phyloP scores from a whole-genome alignment of 1,140 invertebrate species.

The Carcinoscorpius rotundicauda region DNA sequence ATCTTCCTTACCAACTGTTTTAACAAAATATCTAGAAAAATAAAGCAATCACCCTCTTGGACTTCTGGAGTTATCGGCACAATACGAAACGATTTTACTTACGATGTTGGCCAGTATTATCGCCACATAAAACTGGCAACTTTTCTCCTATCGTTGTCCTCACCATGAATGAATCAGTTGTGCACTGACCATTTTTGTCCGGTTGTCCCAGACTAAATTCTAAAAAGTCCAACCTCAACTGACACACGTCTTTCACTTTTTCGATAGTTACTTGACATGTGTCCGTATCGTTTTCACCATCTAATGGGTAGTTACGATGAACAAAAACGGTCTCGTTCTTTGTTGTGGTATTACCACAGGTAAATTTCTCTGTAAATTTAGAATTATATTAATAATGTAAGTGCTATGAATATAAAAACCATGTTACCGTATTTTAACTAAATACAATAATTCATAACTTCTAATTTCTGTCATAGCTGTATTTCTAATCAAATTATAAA shows the following conservation, averaged over 20 bases:
- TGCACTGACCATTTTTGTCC: constrained; percentile 53
- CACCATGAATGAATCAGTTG: constrained; percentile 54
- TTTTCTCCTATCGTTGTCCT: constrained; percentile 48
- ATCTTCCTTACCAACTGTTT: too few relatives aligned
- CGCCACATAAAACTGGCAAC: constrained; percentile 57
- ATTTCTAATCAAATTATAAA: too few relatives aligned
- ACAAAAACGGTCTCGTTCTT: constrained; percentile 73
- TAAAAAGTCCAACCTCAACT: constrained; percentile 63
- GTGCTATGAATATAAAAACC: not conserved
- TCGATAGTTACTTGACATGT: constrained; percentile 55
- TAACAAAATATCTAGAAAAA: too few relatives aligned
- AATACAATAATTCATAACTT: too few relatives aligned
- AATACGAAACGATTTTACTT: constrained; percentile 28
- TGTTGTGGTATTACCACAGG: constrained; percentile 56
- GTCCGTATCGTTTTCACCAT: constrained; percentile 48
- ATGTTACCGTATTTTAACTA: too few relatives aligned
- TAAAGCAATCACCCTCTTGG: too few relatives aligned
- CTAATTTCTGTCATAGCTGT: too few relatives aligned
- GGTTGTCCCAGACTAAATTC: constrained; percentile 60
- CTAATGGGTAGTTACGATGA: constrained; percentile 59
- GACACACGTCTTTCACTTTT: constrained; percentile 52
- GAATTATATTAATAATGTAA: not conserved
- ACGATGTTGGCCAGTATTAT: constrained; percentile 73
- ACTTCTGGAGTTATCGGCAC: too few relatives aligned
- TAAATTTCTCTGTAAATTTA: constrained; percentile 38